Base-by-base conservation (phyloP, 1,140 invertebrate species). In the Contarinia nasturtii region DNA sequence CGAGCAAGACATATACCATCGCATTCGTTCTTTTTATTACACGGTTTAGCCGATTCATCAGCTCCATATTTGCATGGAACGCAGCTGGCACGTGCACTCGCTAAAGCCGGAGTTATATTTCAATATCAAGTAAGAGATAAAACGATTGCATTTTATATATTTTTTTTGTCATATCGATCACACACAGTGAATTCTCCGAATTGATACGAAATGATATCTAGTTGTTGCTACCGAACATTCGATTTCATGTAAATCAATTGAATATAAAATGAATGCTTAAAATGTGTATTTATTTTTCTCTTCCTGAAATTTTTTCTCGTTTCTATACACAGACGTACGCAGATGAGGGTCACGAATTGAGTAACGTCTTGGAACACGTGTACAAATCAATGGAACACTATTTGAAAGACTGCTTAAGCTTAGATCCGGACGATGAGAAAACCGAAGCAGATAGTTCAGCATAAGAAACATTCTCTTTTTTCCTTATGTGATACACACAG, bases 1-100 rank as follows among this genome's bases (percentile, higher is more conserved):
- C 73, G 83, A 47, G 87, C 86, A 36, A 77, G 78, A 58, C 75
- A 88, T 59, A 84, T 93, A 52, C 81, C 83, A 49, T 76, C 79
- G 55, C 80, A 87, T 60, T 83, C 83, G 48, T 79, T 91, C 57
- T 86, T 89, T 65, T 70, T 95, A 50, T 71, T 95, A 55, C 91
- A 94, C 59, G 89, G 89, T 50, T 73, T 91, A 59, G 82, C 82
- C 11, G 88, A 93, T 66, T 75, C 91, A 52, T 85, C 85, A 56
- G 86, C 90, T 53, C 91, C 91, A 55, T 90, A 91, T 68, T 84
- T 88, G 55, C 89, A 96, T 66, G 82, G 81, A 49, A 78, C 92
- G 61, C 76, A 86, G 59, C 73, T 94, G 47, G 85, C 89, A 33
- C 79, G 84, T 59, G 82, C 87, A 49, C 73, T 96, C 50, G 80